Evolutionary conservation across 2,797 vertebrate species (phyloP).

Genomic region (Hephaestus fuliginosus): DNA sequence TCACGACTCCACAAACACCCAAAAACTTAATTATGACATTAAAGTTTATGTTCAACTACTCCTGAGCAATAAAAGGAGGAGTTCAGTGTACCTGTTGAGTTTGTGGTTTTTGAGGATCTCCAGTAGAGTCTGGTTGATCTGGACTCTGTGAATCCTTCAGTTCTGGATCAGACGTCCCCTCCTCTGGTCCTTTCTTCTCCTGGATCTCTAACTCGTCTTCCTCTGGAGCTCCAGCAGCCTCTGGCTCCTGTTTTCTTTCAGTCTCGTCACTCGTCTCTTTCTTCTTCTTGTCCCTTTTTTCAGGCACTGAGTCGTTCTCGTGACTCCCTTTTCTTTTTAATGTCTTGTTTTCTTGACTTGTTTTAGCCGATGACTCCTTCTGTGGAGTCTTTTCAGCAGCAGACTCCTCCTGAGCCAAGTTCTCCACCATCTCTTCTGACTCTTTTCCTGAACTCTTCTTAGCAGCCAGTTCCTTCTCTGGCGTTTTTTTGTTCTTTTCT

Average conservation of each 20-base stretch:
- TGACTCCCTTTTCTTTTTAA: background rate
- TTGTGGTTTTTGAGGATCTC: slow-evolving; percentile 1
- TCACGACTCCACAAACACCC: no score
- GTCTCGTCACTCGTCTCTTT: background rate
- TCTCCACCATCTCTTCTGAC: background rate
- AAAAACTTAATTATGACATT: no score
- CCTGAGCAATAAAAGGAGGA: background rate
- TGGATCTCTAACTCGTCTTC: background rate
- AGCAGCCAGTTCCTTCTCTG: background rate
- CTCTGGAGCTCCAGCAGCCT: background rate
- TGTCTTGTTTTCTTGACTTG: background rate
- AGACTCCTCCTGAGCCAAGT: background rate
- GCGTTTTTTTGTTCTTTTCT: background rate
- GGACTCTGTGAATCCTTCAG: background rate
- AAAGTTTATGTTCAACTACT: no score
- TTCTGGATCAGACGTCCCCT: background rate
- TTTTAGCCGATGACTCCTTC: background rate
- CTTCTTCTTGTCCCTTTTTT: background rate
- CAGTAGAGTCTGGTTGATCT: background rate
- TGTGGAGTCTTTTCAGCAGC: background rate
- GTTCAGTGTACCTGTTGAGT: slow-evolving; percentile 23
- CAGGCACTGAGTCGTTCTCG: background rate
- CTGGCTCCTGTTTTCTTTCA: background rate
- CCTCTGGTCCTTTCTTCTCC: background rate
- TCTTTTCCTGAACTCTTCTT: background rate